Evolutionary conservation across 2,113 vertebrate genomes (phyloP), one percentile per base, ranked within the genome.

Genomic region (Hypocryptadius cinnamomeus): DNA sequence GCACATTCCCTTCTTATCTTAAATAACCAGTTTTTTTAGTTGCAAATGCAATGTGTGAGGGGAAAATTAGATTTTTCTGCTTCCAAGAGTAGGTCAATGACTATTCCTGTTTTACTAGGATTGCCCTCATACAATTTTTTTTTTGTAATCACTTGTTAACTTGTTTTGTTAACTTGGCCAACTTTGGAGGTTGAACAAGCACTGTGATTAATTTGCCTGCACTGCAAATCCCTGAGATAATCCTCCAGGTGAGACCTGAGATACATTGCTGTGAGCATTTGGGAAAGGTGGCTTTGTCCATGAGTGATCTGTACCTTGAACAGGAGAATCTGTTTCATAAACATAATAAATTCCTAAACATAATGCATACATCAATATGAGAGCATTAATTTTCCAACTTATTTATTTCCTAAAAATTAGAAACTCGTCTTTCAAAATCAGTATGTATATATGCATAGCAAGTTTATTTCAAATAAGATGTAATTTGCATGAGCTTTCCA

Each of bases 401-500:
- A 59, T 50, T 86, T 57, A 14, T 79, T 81, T 88, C 48, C 33
- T 66, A 69, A 80, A 79, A 89, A 33, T 42, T 57, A 73, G 37
- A 76, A 87, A 23, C 9, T 27, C 11, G 51, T 45, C 6, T 44
- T 74, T 71, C 24, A 72, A 88, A 93, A 94, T 89, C 53, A 86
- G 23, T 65, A 77, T 89, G 87, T 6, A 56, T 80, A 73, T 70
- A 86, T 65, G 85, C 60, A 69, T 50, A 56, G 6, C 5, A 79
- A 73, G 6, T 70, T 86, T 71, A 61, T 93, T 93, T 81, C 53
- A 93, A 85, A 91, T 48, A 88, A 84, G 20, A 17, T 91, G 60
- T 9, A 90, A 86, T 97, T 96, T 89, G 63, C 83, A 96, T 95
- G 80, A 96, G 80, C 44, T 95, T 97, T 93, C 70, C 93, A 81